These are phyloP conservation scores for Orcinus orca DNA, from an alignment of 2,113 vertebrate species.

Conservation along the genomic window DNA sequence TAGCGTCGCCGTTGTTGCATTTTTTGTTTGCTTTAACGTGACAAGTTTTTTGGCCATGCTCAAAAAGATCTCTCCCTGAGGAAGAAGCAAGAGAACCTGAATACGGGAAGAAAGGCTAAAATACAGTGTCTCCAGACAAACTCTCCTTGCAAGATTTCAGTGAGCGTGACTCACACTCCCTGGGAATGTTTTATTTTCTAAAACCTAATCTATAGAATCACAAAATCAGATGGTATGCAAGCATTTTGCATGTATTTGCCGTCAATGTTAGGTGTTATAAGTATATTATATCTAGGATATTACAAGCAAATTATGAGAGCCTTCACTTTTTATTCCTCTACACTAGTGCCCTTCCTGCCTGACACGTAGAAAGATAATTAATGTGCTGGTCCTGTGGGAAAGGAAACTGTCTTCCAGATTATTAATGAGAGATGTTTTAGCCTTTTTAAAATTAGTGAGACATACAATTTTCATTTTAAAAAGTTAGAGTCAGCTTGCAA, in stretches of 20 bases:
- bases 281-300: background rate
- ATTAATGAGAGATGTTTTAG: background rate
- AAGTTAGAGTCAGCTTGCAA: background rate
- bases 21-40: background rate
- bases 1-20: background rate
- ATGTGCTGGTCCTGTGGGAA: background rate
- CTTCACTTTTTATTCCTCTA: background rate
- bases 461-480: background rate
- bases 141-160: background rate
- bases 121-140: background rate
- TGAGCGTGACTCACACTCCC: background rate
- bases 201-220: background rate
- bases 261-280: background rate
- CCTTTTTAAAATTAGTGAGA: background rate
- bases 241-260: background rate
- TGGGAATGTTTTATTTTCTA: background rate
- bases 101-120: background rate
- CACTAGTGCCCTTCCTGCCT: background rate
- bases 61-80: background rate
- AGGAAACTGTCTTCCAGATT: background rate
- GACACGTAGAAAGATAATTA: fast-evolving
- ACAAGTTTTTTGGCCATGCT: background rate
- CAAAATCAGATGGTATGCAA: background rate
- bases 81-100: background rate
- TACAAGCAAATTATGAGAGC: background rate